phyloP scores from a whole-genome alignment of 2,888 invertebrate genomes.

The Scaeva pyrastri region DNA sequence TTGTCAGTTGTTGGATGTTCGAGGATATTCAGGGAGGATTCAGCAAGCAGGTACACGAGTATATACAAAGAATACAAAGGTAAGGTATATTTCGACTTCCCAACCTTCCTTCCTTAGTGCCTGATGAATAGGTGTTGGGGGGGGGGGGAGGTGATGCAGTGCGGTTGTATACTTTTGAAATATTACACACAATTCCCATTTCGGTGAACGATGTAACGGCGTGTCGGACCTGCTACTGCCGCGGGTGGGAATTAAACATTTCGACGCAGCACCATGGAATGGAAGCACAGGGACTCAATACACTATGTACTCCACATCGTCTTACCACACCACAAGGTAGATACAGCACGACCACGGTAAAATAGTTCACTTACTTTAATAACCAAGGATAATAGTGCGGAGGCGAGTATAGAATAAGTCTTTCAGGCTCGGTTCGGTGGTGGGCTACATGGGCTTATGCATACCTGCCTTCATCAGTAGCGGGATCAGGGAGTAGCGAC shows the following conservation, averaged over 20 bases:
- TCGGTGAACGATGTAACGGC: constrained; percentile 36
- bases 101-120: too few species aligned
- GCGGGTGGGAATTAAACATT: constrained; percentile 50
- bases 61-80: too few species aligned
- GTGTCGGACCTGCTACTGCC: constrained; percentile 1
- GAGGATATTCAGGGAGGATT: constrained; percentile 42
- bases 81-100: neutral
- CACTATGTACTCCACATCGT: neutral
- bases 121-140: too few species aligned
- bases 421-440: neutral
- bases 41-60: constrained; percentile 45
- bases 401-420: neutral
- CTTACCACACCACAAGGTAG: constrained; percentile 8
- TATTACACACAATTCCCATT: constrained; percentile 63
- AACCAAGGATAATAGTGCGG: constrained; percentile 24
- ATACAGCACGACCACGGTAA: neutral
- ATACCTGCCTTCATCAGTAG: too few species aligned
- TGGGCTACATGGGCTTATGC: neutral
- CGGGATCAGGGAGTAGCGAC: too few species aligned
- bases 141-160: neutral
- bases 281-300: neutral
- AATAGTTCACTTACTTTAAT: constrained; percentile 68
- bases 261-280: constrained; percentile 40
- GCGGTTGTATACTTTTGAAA: constrained; percentile 49
- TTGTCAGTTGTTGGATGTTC: constrained; percentile 47